Conservation (phyloP, 2,113 vertebrate species). For the Anarrhichthys ocellatus region DNA sequence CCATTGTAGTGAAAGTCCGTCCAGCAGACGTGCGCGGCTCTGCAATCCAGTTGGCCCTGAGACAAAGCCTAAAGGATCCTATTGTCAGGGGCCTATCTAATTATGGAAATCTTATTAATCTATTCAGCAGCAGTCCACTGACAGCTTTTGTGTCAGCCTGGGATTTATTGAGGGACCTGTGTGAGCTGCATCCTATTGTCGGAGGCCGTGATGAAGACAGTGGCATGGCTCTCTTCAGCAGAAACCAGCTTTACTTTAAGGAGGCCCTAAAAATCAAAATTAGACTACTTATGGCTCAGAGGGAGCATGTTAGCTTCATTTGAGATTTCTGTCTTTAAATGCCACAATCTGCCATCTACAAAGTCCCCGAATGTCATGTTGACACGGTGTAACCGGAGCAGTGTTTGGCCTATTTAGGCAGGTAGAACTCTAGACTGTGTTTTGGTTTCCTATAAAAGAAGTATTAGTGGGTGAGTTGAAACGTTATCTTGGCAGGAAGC, state of each 20-base stretch:
- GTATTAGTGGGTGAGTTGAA: slow-evolving; percentile 75
- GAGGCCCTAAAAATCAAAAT: slow-evolving; percentile 59
- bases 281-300: slow-evolving; percentile 43
- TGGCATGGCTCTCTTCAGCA: slow-evolving; percentile 53
- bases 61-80: slow-evolving; percentile 93
- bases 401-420: slow-evolving; percentile 49
- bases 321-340: slow-evolving; percentile 39
- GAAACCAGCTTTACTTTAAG: slow-evolving; percentile 51
- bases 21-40: slow-evolving; percentile 86
- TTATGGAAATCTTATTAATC: slow-evolving; percentile 99
- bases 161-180: slow-evolving; percentile 85
- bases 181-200: slow-evolving; percentile 78
- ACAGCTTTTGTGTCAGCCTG: slow-evolving; percentile 83
- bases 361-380: slow-evolving; percentile 42
- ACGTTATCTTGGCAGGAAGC: slow-evolving; percentile 80
- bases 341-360: slow-evolving; percentile 21
- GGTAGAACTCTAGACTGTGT: slow-evolving; percentile 43
- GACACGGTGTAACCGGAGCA: slow-evolving; percentile 49
- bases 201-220: slow-evolving; percentile 73
- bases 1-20: slow-evolving; percentile 87
- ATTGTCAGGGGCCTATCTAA: slow-evolving; percentile 91
- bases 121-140: slow-evolving; percentile 86
- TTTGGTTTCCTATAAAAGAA: slow-evolving; percentile 73
- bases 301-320: slow-evolving; percentile 35
- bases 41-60: slow-evolving; percentile 87